A percentile compares a stretch with the other conserved stretches of the same genome.
These are phyloP conservation scores for Pammene aurita DNA, from an alignment of 2,888 invertebrate genomes.

Conservation along the genomic window DNA sequence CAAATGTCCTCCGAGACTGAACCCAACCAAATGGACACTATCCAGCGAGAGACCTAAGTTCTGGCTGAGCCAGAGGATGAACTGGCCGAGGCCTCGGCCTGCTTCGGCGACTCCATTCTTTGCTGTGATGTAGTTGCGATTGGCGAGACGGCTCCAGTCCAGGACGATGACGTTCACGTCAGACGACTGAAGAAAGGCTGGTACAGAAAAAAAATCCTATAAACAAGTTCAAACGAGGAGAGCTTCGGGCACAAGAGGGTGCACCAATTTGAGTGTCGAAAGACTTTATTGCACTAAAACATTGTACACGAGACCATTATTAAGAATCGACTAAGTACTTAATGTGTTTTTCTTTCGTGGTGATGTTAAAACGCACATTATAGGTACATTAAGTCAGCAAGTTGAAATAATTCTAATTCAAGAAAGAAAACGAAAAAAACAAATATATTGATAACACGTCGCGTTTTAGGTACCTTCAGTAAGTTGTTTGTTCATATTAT, in stretches of 20 bases:
- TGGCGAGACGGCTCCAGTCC: slow-evolving; percentile 70
- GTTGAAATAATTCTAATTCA: too few species aligned
- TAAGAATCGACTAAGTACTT: too few species aligned
- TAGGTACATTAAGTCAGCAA: too few species aligned
- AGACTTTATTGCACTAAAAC: too few species aligned
- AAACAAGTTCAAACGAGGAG: background rate
- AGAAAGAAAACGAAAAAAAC: too few species aligned
- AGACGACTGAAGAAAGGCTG: slow-evolving; percentile 58
- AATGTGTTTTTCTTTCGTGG: too few species aligned
- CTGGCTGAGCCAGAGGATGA: slow-evolving; percentile 57
- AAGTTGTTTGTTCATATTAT: slow-evolving; percentile 54
- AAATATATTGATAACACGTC: too few species aligned
- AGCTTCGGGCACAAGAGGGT: background rate
- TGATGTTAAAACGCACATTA: too few species aligned
- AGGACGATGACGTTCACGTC: slow-evolving; percentile 73
- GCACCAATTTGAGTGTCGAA: too few species aligned
- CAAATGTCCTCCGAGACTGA: slow-evolving; percentile 75
- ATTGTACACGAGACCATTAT: too few species aligned
- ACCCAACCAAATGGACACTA: slow-evolving; percentile 69
- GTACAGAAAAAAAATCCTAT: slow-evolving; percentile 41
- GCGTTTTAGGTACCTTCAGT: slow-evolving; percentile 53
- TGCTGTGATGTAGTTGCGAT: slow-evolving; percentile 63
- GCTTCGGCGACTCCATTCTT: slow-evolving; percentile 56
- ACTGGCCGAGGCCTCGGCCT: slow-evolving; percentile 59
- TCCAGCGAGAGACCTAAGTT: slow-evolving; percentile 55